Conservation (phyloP, 2,797 vertebrate species). For the Agapornis canus region DNA sequence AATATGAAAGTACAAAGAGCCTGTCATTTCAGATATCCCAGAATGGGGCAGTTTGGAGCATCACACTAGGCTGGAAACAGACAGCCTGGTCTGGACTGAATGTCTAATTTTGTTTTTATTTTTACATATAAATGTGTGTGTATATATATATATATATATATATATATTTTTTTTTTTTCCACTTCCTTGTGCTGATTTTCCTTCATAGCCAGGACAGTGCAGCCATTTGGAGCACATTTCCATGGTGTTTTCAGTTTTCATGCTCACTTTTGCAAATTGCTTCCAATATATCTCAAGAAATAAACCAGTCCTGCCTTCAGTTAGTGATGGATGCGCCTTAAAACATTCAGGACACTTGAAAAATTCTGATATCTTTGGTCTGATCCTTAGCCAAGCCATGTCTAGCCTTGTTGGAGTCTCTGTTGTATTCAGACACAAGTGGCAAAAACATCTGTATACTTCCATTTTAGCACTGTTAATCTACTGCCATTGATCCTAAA, state of each 20-base stretch:
- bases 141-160: neutral
- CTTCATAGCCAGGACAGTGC: neutral
- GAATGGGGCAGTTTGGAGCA: neutral
- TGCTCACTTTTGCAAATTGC: constrained; percentile 3
- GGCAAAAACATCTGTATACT: constrained; percentile 16
- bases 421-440: neutral
- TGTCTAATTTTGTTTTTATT: neutral
- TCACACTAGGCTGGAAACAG: neutral
- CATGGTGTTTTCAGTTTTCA: neutral
- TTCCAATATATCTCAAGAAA: constrained; percentile 22
- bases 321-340: neutral
- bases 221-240: neutral
- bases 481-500: neutral
- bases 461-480: neutral
- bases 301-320: neutral
- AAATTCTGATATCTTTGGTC: constrained; percentile 8
- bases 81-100: neutral
- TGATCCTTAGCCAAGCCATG: neutral
- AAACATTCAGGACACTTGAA: constrained; percentile 4
- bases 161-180: neutral
- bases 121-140: accelerated
- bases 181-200: neutral
- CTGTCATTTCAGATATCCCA: neutral
- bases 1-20: neutral
- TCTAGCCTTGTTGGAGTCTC: neutral